These are phyloP conservation scores for Heliconius cydno DNA, from an alignment of 2,888 invertebrate species.

Conservation along the genomic window DNA sequence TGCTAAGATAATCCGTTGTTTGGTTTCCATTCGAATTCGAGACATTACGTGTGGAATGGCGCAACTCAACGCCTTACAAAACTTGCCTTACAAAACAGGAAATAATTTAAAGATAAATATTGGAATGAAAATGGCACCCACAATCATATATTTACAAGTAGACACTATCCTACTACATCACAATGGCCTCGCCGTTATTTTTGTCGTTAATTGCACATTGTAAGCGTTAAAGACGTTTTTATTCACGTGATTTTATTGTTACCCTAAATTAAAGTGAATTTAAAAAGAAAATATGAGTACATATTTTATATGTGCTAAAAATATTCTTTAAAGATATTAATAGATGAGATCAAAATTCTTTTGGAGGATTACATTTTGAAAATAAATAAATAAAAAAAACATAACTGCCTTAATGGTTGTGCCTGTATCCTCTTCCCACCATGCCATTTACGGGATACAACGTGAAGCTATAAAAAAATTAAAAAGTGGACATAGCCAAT, in stretches of 20 bases:
- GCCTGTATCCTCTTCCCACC: no score
- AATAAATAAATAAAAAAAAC: not conserved
- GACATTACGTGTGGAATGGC: not conserved
- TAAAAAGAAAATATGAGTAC: not conserved
- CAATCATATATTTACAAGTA: not conserved
- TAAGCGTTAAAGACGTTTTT: slow-evolving; percentile 16
- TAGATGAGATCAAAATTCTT: not conserved
- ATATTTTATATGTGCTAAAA: not conserved
- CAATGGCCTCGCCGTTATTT: not conserved
- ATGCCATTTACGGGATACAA: no score
- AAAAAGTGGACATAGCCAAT: no score
- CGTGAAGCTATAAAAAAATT: no score
- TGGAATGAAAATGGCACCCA: not conserved
- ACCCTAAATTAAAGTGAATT: not conserved
- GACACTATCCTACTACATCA: not conserved
- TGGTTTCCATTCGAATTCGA: not conserved
- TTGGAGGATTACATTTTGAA: not conserved
- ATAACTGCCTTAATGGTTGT: no score
- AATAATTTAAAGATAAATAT: not conserved
- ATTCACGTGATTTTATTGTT: not conserved
- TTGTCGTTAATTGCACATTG: slow-evolving; percentile 15
- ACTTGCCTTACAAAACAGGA: no score
- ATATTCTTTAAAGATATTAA: not conserved
- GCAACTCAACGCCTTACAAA: not conserved
- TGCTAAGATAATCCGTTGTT: not conserved